Evolutionary conservation across 2,888 invertebrate genomes (phyloP).

Genomic region (Ceraclea dissimilis): DNA sequence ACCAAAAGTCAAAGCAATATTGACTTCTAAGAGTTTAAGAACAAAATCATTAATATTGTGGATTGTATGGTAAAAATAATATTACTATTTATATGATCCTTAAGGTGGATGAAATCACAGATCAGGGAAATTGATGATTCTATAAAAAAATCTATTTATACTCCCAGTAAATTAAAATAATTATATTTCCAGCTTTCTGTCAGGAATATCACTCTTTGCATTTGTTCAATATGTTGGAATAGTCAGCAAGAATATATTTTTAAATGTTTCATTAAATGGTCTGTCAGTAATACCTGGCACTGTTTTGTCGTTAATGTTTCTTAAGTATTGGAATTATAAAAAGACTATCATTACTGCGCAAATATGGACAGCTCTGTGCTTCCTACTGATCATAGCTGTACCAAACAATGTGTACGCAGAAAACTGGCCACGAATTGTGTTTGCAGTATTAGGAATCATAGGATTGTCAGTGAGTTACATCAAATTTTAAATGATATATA

Average conservation of each 20-base stretch:
- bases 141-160: too few species aligned
- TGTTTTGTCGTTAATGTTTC: constrained; percentile 43
- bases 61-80: constrained; percentile 46
- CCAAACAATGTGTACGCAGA: constrained; percentile 38
- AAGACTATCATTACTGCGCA: constrained; percentile 44
- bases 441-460: constrained; percentile 57
- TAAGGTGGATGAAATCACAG: too few species aligned
- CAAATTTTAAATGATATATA: not conserved
- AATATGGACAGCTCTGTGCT: constrained; percentile 42
- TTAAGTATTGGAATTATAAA: constrained; percentile 45
- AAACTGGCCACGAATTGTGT: constrained; percentile 50
- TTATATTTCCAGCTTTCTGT: constrained; percentile 43
- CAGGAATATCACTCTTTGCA: constrained; percentile 51
- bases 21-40: constrained; percentile 45
- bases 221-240: constrained; percentile 53
- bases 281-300: constrained; percentile 49
- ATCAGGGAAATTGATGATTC: too few species aligned
- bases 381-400: constrained; percentile 42
- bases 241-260: constrained; percentile 47
- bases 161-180: too few species aligned
- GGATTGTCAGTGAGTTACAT: constrained; percentile 53
- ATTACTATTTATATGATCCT: too few species aligned
- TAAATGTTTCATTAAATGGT: constrained; percentile 48
- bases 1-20: constrained; percentile 29
- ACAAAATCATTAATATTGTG: constrained; percentile 43